These are phyloP conservation scores for Lycocerus yunnanus DNA, from an alignment of 2,888 invertebrate species.

Conservation along the genomic window DNA sequence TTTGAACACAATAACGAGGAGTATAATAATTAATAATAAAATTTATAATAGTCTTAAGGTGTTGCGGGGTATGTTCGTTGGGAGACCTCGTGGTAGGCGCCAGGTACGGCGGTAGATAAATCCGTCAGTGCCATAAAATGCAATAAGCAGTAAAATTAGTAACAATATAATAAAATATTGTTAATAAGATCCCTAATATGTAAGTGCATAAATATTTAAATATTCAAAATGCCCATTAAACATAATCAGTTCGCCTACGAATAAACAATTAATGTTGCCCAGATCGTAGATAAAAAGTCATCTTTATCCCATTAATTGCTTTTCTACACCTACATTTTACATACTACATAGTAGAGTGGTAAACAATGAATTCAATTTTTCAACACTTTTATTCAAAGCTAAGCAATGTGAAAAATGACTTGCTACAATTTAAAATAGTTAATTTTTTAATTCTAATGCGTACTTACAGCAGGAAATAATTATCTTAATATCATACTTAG, in stretches of 20 bases:
- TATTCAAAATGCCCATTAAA: neutral
- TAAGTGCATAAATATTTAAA: neutral
- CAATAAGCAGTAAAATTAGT: neutral
- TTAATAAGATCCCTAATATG: neutral
- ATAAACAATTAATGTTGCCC: conserved; percentile 8
- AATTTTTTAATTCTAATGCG: neutral
- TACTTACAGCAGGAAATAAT: conserved; percentile 9
- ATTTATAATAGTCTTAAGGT: neutral
- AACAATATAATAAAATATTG: neutral
- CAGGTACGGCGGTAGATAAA: neutral
- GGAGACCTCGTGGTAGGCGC: neutral
- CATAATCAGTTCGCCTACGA: neutral
- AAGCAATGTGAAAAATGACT: conserved; percentile 14
- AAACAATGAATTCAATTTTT: conserved; percentile 18
- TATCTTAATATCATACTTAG: neutral
- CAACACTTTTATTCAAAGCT: conserved; percentile 6
- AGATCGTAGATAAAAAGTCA: conserved; percentile 16
- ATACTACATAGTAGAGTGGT: neutral
- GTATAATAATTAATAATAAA: neutral
- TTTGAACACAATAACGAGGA: neutral
- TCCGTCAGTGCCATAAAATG: neutral
- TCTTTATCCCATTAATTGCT: conserved; percentile 12
- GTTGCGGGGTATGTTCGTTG: neutral
- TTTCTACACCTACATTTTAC: conserved; percentile 17
- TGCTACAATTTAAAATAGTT: conserved; percentile 1